Base-by-base conservation (phyloP, 2,113 vertebrate genomes). In the Ia io region DNA sequence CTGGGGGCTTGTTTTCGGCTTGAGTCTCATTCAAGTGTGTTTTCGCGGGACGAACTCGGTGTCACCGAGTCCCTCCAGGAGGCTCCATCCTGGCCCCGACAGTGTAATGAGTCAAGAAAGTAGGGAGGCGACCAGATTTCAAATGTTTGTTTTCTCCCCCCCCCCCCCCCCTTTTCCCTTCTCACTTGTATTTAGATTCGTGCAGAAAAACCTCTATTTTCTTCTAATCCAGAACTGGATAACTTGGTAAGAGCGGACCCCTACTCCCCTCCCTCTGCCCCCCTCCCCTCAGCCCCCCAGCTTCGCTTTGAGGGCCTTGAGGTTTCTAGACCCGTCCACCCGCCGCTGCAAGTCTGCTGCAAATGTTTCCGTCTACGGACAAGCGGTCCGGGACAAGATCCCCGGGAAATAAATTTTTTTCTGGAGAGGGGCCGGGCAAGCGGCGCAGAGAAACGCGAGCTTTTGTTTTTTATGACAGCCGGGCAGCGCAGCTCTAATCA, bases 171-270 rank as follows among this genome's bases (percentile, higher is more conserved):
- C 23, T 9, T 25, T 59, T 93, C 92, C 95, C 90, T 86, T 83
- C 90, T 98, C 98, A 97, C 97, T 97, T 95, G 84, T 88, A 63
- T 99, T 98, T 99, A 99, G 99, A 99, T 99, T 98, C 99, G 99
- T 97, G 99, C 99, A 99, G 99, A 99, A 99, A 99, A 99, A 98
- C 99, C 99, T 98, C 98, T 99, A 98, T 99, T 99, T 99, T 99
- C 99, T 98, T 99, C 99, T 96, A 99, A 99, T 98, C 99, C 99
- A 96, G 99, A 99, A 98, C 98, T 99, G 99, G 99, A 99, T 99
- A 99, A 99, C 99, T 99, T 99, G 99, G 99, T 99, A 99, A 99
- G 99, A 97, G 95, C 95, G 95, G 96, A 96, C 65, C 95, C 32
- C 91, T 77, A 78, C 86, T 47, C 47, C 65, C 28, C 87, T 20